Percentiles rank a stretch among this genome's conserved stretches.
Evolutionary conservation across 1,140 invertebrate species (phyloP).

Genomic region (Ips nitidus): DNA sequence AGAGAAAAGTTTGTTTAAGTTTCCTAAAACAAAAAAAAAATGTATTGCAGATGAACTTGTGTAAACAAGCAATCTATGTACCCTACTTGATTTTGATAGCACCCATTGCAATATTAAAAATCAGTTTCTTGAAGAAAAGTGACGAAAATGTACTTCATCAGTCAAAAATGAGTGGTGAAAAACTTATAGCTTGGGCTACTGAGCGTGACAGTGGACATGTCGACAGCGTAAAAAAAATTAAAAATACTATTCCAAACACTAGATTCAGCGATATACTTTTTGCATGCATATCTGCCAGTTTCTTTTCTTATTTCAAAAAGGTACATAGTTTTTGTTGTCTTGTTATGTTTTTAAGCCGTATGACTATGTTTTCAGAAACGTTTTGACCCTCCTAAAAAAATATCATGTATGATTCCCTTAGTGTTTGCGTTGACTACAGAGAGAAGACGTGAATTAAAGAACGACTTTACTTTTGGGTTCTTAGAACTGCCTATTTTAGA

Average conservation of each 20-base stretch:
- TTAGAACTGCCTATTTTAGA: slow-evolving; percentile 10
- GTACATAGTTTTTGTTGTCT: not conserved
- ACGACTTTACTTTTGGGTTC: slow-evolving; percentile 11
- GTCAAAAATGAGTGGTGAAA: slow-evolving; percentile 1
- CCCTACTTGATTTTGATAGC: not conserved
- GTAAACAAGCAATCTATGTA: not conserved
- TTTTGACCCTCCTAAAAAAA: not conserved
- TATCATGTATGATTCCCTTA: not conserved
- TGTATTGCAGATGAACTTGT: not conserved
- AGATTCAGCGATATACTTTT: slow-evolving; percentile 14
- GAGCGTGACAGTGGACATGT: not conserved
- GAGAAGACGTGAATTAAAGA: not conserved
- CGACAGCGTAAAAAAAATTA: slow-evolving; percentile 6
- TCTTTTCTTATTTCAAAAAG: not conserved
- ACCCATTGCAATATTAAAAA: not conserved
- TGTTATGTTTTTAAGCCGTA: not conserved
- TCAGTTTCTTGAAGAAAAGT: not conserved
- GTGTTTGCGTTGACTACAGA: not conserved
- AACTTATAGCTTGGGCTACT: slow-evolving; percentile 12
- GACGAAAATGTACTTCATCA: slow-evolving; percentile 7
- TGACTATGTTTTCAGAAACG: slow-evolving; percentile 1
- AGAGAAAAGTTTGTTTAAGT: not conserved
- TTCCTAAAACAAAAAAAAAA: not conserved
- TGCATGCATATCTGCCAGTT: slow-evolving; percentile 11
- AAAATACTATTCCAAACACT: slow-evolving; percentile 11